Conservation (phyloP, 2,888 invertebrate genomes). For the Crossocerus cetratus region DNA sequence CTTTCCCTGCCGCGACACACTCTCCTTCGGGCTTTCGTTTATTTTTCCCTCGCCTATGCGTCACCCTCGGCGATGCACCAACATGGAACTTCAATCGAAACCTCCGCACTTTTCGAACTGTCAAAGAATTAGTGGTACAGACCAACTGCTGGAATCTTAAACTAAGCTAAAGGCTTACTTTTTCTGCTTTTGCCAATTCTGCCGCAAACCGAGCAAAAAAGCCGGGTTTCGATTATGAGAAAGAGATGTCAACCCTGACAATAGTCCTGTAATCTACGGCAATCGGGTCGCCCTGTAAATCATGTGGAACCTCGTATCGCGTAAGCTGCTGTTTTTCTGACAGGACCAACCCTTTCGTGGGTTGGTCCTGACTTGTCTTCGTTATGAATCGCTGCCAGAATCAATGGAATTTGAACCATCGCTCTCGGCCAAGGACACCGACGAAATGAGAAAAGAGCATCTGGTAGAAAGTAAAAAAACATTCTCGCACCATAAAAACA, state of each 20-base stretch:
- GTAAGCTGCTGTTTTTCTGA: no score
- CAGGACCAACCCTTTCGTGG: background rate
- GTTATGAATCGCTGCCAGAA: background rate
- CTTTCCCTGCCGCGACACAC: conserved; percentile 19
- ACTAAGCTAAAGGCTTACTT: no score
- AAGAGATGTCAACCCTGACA: no score
- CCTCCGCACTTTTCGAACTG: background rate
- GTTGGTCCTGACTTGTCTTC: background rate
- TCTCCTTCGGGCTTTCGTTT: conserved; percentile 27
- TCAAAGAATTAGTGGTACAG: no score
- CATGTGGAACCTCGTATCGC: background rate
- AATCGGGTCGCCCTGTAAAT: background rate
- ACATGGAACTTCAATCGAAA: conserved; percentile 17
- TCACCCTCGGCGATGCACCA: conserved; percentile 31
- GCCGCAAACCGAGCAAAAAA: no score
- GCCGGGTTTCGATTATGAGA: no score
- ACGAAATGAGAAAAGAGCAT: background rate
- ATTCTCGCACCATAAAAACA: no score
- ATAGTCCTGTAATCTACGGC: background rate
- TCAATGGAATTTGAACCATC: background rate
- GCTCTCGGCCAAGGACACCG: background rate
- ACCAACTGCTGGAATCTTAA: no score
- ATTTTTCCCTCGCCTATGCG: conserved; percentile 35
- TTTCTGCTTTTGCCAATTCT: no score
- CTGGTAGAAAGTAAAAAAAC: background rate